phyloP scores from a whole-genome alignment of 2,113 vertebrate species.

The Perca fluviatilis region DNA sequence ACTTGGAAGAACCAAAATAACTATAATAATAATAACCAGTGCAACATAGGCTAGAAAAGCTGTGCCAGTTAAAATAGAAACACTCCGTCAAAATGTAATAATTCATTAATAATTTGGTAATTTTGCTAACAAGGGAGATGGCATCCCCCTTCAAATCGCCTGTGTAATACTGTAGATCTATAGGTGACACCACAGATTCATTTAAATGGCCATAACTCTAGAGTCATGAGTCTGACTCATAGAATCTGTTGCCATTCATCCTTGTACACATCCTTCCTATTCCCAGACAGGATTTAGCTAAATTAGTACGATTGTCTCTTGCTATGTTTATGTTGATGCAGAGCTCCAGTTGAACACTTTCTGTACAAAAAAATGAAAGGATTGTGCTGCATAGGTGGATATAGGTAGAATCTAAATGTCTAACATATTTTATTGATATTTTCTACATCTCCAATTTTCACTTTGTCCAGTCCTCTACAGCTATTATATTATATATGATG shows the following conservation, averaged over 20 bases:
- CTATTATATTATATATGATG: not conserved
- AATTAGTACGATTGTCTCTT: not conserved
- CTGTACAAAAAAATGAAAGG: not conserved
- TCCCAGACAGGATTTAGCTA: not conserved
- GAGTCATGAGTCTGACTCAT: not conserved
- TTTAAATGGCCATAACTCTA: not conserved
- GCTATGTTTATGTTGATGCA: not conserved
- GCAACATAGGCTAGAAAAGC: too few species aligned
- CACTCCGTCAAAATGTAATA: too few species aligned
- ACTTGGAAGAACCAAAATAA: not conserved
- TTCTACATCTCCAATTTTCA: not conserved
- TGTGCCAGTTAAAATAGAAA: too few species aligned
- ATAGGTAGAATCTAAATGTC: not conserved
- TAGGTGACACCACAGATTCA: not conserved
- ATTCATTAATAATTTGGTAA: too few species aligned
- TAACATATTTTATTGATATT: not conserved
- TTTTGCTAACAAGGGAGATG: too few species aligned
- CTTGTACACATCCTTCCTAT: not conserved
- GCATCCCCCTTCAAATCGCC: too few species aligned
- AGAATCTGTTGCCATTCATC: not conserved
- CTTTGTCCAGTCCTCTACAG: not conserved
- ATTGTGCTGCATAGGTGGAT: not conserved
- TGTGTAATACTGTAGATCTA: not conserved
- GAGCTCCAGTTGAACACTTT: not conserved
- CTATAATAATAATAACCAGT: too few species aligned